A percentile compares a stretch with the other conserved stretches of the same genome.
Conservation (phyloP, 2,888 invertebrate genomes). For the Chalcosyrphus nemorum region DNA sequence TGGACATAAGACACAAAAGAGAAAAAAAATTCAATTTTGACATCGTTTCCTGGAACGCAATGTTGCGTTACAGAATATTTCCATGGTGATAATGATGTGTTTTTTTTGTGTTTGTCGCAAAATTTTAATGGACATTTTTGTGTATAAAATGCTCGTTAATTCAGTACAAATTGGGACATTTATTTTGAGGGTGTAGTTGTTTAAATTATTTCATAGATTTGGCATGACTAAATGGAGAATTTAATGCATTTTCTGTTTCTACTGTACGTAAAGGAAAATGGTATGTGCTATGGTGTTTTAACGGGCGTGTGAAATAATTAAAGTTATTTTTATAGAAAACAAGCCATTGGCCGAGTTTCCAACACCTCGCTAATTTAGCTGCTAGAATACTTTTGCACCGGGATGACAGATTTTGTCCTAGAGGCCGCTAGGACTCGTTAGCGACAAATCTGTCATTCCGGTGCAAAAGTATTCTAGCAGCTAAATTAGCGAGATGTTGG, state of each 20-base stretch:
- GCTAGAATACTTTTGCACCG: too few species aligned
- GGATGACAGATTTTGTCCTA: too few species aligned
- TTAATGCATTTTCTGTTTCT: background rate
- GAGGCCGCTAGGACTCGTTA: too few species aligned
- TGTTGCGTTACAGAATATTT: constrained; percentile 26
- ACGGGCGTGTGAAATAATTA: too few species aligned
- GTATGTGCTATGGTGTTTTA: background rate
- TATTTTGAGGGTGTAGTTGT: background rate
- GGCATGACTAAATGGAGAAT: background rate
- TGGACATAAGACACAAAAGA: constrained; percentile 6
- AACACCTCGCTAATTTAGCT: too few species aligned
- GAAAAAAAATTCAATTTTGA: constrained; percentile 38
- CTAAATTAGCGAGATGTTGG: too few species aligned
- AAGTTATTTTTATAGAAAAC: too few species aligned
- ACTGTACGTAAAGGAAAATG: background rate
- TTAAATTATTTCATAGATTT: constrained; percentile 6
- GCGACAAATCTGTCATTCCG: too few species aligned
- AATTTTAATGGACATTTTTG: constrained; percentile 30
- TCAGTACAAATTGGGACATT: constrained; percentile 17
- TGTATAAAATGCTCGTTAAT: constrained; percentile 34
- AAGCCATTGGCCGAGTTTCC: too few species aligned
- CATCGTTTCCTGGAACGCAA: constrained; percentile 67
- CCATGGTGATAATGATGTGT: constrained; percentile 14
- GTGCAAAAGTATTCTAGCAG: too few species aligned
- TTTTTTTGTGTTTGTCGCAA: background rate